Conservation (phyloP, 2,888 invertebrate genomes). For the Lepidocyrtinus sp. region DNA sequence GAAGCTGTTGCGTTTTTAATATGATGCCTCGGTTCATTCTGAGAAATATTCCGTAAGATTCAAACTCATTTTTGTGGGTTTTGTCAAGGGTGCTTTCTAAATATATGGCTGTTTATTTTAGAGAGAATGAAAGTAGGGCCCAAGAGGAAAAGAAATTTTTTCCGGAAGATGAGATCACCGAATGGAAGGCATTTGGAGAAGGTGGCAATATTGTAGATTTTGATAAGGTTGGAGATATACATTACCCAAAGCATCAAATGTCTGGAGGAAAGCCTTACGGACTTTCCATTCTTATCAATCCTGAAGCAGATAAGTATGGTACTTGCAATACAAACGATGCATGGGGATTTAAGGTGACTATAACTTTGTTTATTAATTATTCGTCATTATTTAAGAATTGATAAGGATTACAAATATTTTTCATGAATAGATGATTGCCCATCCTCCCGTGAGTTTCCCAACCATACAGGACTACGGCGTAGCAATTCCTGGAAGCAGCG, state of each 20-base stretch:
- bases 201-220: neutral
- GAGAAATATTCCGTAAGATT: conserved; percentile 3
- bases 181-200: conserved; percentile 28
- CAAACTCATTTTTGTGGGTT: too few species aligned
- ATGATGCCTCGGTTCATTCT: neutral
- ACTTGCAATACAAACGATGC: conserved; percentile 39
- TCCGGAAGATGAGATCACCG: neutral
- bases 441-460: conserved; percentile 40
- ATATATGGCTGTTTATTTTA: too few species aligned
- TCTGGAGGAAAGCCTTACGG: conserved; percentile 39
- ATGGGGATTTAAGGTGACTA: conserved; percentile 38
- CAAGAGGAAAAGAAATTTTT: neutral
- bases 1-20: neutral
- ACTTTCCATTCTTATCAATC: conserved; percentile 32
- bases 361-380: too few species aligned
- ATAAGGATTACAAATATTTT: neutral
- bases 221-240: neutral
- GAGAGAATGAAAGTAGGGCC: neutral
- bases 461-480: conserved; percentile 24
- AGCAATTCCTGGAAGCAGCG: conserved; percentile 27
- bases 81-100: too few species aligned
- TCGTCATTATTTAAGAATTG: too few species aligned
- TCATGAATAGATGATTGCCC: conserved; percentile 28
- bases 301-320: conserved; percentile 25
- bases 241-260: conserved; percentile 16